Conservation (phyloP, 2,113 vertebrate species). For the Seriola dumerili region DNA sequence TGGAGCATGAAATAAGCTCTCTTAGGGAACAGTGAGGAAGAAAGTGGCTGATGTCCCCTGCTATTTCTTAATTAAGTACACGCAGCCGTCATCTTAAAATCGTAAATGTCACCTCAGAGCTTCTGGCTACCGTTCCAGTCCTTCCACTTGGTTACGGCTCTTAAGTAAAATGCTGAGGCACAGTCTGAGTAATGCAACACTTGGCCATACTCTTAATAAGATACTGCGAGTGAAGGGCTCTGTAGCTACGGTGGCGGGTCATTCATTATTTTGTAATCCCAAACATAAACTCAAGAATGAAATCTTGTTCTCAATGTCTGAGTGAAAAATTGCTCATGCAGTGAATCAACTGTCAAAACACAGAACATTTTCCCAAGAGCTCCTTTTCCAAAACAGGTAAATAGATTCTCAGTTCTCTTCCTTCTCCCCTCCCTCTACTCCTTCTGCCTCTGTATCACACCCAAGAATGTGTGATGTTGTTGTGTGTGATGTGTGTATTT, state of each 20-base stretch:
- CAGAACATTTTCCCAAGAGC: neutral
- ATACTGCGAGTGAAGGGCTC: conserved; percentile 24
- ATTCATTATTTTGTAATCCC: conserved; percentile 48
- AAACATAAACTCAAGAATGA: conserved; percentile 4
- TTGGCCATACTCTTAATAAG: conserved; percentile 44
- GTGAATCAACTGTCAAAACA: conserved; percentile 27
- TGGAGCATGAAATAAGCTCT: conserved; percentile 84
- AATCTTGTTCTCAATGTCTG: conserved; percentile 6
- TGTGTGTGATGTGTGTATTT: conserved; percentile 16
- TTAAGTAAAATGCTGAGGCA: conserved; percentile 47
- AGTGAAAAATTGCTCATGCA: neutral
- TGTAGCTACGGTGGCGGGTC: conserved; percentile 3
- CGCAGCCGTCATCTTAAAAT: conserved; percentile 64
- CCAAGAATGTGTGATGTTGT: conserved; percentile 16
- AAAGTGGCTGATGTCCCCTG: conserved; percentile 70
- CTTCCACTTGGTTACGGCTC: conserved; percentile 52
- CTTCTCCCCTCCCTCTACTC: conserved; percentile 3
- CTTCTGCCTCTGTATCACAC: conserved; percentile 28
- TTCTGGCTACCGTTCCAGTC: conserved; percentile 45
- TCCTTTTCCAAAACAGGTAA: conserved; percentile 37
- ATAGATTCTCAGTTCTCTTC: conserved; percentile 20
- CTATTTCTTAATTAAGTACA: conserved; percentile 82
- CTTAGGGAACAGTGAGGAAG: conserved; percentile 60
- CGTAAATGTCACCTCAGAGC: conserved; percentile 70
- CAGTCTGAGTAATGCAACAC: conserved; percentile 42